A percentile compares a stretch with the other conserved stretches of the same genome.
Conservation (phyloP, 2,797 vertebrate species). For the Apogon hyalosoma region DNA sequence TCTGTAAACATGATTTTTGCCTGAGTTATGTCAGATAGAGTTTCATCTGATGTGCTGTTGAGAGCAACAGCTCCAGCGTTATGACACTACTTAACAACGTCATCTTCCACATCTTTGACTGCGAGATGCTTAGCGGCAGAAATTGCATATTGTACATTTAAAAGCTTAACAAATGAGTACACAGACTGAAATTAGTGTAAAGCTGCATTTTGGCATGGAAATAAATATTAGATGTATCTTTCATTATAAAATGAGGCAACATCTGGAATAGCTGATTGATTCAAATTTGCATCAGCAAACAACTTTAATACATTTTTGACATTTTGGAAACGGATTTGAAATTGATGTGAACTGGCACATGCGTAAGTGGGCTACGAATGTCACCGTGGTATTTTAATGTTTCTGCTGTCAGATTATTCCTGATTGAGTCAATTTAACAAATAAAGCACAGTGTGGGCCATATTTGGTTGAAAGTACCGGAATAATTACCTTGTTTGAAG, state of each 20-base stretch:
- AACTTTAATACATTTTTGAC: constrained; percentile 1
- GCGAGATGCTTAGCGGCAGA: too few relatives aligned
- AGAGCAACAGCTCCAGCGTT: too few relatives aligned
- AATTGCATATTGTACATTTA: too few relatives aligned
- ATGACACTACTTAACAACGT: too few relatives aligned
- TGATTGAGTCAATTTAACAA: constrained; percentile 62
- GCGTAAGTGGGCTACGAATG: constrained; percentile 7
- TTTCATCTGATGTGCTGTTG: too few relatives aligned
- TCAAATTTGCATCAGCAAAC: neutral
- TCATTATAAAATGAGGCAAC: neutral
- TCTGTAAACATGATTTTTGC: too few relatives aligned
- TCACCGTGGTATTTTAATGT: constrained; percentile 16
- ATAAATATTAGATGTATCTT: too few relatives aligned
- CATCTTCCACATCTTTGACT: too few relatives aligned
- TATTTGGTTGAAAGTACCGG: constrained; percentile 47
- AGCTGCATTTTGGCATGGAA: neutral
- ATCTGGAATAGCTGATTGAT: neutral
- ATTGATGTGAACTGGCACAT: constrained; percentile 10
- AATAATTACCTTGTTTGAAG: constrained; percentile 62
- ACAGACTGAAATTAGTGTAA: neutral
- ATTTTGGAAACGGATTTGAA: constrained; percentile 1
- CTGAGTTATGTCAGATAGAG: too few relatives aligned
- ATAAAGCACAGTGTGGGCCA: constrained; percentile 54
- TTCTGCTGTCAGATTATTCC: constrained; percentile 50
- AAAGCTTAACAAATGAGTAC: too few relatives aligned